A percentile compares a stretch with the other conserved stretches of the same genome.
These are phyloP conservation scores for Drosophila koepferae DNA, from an alignment of 2,888 invertebrate species.

Conservation along the genomic window DNA sequence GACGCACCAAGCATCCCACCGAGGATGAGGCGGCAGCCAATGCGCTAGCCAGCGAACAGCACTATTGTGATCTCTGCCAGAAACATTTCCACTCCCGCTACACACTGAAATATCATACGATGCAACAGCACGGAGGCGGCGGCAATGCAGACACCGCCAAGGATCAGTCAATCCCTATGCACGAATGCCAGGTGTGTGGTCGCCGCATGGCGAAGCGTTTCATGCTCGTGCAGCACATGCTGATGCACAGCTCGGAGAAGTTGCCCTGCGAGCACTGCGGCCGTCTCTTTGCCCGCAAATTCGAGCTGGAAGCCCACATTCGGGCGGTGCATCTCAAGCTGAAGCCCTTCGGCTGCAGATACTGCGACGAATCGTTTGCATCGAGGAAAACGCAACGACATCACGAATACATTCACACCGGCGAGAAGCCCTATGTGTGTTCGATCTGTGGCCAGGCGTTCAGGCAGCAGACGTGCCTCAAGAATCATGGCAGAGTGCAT, in stretches of 20 bases:
- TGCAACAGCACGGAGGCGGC: constrained; percentile 74
- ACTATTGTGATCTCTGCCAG: constrained; percentile 75
- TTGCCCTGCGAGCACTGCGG: constrained; percentile 81
- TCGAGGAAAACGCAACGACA: constrained; percentile 78
- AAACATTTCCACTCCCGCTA: constrained; percentile 81
- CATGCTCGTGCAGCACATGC: constrained; percentile 82
- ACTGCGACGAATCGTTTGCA: constrained; percentile 79
- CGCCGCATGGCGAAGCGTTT: constrained; percentile 81
- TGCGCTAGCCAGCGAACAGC: constrained; percentile 56
- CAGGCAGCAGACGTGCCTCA: constrained; percentile 81
- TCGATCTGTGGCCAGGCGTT: constrained; percentile 81
- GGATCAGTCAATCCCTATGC: constrained; percentile 23
- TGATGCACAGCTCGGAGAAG: constrained; percentile 78
- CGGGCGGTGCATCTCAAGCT: constrained; percentile 81
- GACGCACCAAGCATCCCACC: constrained; percentile 80
- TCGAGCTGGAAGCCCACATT: constrained; percentile 80
- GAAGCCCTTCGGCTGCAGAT: constrained; percentile 77
- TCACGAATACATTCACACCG: constrained; percentile 83
- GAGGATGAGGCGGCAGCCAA: constrained; percentile 66
- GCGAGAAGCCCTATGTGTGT: constrained; percentile 84
- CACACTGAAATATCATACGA: constrained; percentile 77
- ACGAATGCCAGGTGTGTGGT: constrained; percentile 78
- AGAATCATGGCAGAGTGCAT: constrained; percentile 79
- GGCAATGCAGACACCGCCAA: constrained; percentile 14
- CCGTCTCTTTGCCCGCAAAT: constrained; percentile 75